Percentiles rank a stretch among this genome's conserved stretches.
Conservation (phyloP, 1,140 invertebrate species). For the Achatina immaculata region DNA sequence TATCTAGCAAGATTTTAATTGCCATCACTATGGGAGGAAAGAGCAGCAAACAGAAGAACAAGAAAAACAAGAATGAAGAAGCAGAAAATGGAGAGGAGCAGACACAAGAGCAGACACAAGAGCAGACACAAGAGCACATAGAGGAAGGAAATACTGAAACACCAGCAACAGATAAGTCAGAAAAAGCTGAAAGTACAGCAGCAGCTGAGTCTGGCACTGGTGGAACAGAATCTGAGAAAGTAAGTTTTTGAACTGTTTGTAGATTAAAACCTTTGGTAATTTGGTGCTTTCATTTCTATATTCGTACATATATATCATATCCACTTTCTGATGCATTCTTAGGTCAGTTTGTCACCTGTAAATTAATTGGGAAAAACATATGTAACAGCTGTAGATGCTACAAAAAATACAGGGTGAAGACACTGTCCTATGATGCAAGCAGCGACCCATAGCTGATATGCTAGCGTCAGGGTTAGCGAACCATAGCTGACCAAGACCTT, state of each 20-base stretch:
- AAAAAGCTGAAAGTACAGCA: not conserved
- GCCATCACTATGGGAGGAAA: constrained; percentile 41
- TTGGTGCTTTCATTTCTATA: not conserved
- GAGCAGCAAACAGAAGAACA: constrained; percentile 47
- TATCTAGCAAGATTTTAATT: no score
- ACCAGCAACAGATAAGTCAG: not conserved
- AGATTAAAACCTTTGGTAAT: no score
- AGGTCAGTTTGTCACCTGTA: no score
- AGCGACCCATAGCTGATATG: no score
- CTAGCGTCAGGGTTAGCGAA: no score
- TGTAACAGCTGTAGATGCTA: no score
- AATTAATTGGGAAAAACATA: no score
- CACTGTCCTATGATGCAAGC: no score
- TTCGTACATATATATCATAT: not conserved
- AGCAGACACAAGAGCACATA: constrained; percentile 8
- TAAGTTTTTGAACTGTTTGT: not conserved
- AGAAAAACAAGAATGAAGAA: constrained; percentile 41
- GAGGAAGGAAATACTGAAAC: not conserved
- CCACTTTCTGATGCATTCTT: no score
- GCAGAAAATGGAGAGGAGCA: constrained; percentile 32
- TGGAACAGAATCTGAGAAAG: not conserved
- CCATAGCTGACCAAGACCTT: no score
- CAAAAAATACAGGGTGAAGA: no score
- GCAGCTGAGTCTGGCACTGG: not conserved
- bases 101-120: constrained; percentile 3